These are phyloP conservation scores for Capromys pilorides DNA, from an alignment of 2,797 vertebrate genomes.

Conservation along the genomic window DNA sequence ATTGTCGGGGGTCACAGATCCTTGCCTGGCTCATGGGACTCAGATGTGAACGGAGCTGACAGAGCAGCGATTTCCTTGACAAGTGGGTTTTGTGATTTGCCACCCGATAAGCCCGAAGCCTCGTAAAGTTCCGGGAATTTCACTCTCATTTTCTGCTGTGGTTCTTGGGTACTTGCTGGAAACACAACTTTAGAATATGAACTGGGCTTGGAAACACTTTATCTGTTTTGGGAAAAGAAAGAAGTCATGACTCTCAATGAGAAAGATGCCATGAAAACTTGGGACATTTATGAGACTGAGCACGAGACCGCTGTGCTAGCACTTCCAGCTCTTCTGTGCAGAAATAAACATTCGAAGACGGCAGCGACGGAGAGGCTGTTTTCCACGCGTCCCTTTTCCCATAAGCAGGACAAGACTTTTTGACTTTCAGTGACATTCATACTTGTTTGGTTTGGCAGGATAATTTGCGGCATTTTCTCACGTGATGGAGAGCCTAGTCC, in stretches of 20 bases:
- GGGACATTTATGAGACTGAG: not conserved
- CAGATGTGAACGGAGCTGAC: not conserved
- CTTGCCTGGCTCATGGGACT: not conserved
- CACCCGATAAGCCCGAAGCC: not conserved
- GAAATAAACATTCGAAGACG: not conserved
- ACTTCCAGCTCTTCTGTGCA: not conserved
- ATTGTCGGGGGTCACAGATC: not conserved
- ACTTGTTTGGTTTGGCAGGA: conserved; percentile 26
- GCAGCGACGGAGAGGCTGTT: conserved; percentile 14
- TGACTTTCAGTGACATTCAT: not conserved
- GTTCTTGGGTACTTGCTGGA: not conserved
- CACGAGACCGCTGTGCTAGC: not conserved
- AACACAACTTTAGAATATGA: conserved; percentile 7
- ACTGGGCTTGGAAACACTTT: not conserved
- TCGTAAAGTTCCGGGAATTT: conserved; percentile 8
- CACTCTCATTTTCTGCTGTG: not conserved
- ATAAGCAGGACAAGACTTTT: not conserved
- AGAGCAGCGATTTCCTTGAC: not conserved
- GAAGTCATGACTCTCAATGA: not conserved
- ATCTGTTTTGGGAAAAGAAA: not conserved
- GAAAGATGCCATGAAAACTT: not conserved
- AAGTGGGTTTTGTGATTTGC: not conserved
- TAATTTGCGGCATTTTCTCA: not conserved
- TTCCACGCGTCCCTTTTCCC: conserved; percentile 51
- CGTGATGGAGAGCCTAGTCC: not conserved